Conservation (phyloP, 2,113 vertebrate species). For the Dinomys branickii region DNA sequence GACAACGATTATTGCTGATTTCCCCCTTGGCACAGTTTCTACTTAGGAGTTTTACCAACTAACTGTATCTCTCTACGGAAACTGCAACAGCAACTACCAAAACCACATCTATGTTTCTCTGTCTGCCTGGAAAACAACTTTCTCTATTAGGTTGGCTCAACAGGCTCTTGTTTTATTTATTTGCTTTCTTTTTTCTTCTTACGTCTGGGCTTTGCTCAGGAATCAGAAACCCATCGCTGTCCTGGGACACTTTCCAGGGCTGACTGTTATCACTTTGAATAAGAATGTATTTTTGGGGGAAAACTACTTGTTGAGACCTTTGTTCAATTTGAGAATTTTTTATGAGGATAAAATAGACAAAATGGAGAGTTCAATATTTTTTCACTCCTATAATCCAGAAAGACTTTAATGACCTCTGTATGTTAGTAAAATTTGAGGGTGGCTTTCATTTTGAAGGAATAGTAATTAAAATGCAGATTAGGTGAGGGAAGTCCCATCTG, state of each 20-base stretch:
- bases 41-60: background rate
- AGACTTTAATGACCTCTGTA: background rate
- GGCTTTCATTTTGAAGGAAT: background rate
- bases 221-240: background rate
- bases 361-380: background rate
- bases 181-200: background rate
- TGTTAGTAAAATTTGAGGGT: background rate
- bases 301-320: background rate
- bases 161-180: background rate
- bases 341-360: background rate
- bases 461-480: background rate
- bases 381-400: background rate
- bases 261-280: background rate
- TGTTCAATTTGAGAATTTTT: conserved; percentile 14
- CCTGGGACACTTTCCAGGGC: background rate
- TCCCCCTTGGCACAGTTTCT: background rate
- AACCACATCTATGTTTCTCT: background rate
- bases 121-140: background rate
- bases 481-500: background rate
- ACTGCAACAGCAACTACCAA: background rate
- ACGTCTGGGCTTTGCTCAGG: background rate
- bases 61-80: background rate
- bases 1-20: background rate
- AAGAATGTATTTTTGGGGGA: background rate
- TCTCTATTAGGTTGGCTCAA: background rate